Conservation (phyloP, 2,797 vertebrate genomes). For the Selene dorsalis region DNA sequence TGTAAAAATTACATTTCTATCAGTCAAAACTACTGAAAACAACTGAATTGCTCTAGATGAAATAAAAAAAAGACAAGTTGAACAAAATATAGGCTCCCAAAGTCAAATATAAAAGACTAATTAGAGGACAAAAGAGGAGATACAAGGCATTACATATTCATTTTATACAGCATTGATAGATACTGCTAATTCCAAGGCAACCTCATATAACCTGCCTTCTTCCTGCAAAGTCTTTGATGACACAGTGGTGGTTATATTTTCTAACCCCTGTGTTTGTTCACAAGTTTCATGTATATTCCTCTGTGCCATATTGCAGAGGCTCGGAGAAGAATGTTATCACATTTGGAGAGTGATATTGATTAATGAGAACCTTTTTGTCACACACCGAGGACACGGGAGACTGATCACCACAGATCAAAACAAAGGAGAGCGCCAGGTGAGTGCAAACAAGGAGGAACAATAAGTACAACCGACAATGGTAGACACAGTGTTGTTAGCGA, state of each 20-base stretch:
- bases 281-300: slow-evolving; percentile 51
- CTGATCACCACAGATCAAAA: slow-evolving; percentile 78
- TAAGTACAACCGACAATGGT: slow-evolving; percentile 76
- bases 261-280: slow-evolving; percentile 41
- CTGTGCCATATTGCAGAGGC: slow-evolving; percentile 64
- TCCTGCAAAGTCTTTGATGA: slow-evolving; percentile 30
- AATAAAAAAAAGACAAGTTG: slow-evolving; percentile 11
- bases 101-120: not conserved
- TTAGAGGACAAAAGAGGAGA: not conserved
- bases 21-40: slow-evolving; percentile 31
- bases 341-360: slow-evolving; percentile 79
- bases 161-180: slow-evolving; percentile 11
- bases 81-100: not conserved
- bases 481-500: slow-evolving; percentile 64
- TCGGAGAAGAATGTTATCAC: slow-evolving; percentile 74
- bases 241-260: slow-evolving; percentile 36
- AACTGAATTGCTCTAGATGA: not conserved
- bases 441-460: slow-evolving; percentile 73
- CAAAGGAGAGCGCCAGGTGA: slow-evolving; percentile 72
- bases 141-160: not conserved
- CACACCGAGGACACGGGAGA: slow-evolving; percentile 64
- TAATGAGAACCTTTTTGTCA: slow-evolving; percentile 79
- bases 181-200: slow-evolving; percentile 3
- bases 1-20: not conserved
- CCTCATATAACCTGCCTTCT: not conserved